Evolutionary conservation across 2,797 vertebrate genomes (phyloP), one percentile per base, ranked within the genome.

Genomic region (Jordanella pulchra): DNA sequence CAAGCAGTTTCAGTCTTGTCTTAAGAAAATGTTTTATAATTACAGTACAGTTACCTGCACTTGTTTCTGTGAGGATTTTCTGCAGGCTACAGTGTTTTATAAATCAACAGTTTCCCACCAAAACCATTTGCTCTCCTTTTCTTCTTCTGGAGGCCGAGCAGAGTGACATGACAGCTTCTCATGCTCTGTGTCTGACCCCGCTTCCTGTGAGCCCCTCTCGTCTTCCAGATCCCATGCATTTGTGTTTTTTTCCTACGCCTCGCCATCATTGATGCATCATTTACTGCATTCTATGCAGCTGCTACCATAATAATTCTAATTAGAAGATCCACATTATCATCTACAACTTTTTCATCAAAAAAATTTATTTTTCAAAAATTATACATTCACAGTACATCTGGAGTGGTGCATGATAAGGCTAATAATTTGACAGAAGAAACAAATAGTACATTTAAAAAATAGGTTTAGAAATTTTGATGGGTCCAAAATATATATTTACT

Each of bases 151-250:
- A 65, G 39, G 73, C 76, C 78, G 76, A 47, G 64, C 45, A 69
- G 14, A 42, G 66, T 86, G 82, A 90, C 90, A 80, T 84, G 86
- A 80, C 63, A 21, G 28, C 79, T 94, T 95, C 93, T 91, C 93
- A 95, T 82, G 92, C 83, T 84, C 92, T 87, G 75, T 86, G 76
- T 72, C 76, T 69, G 56, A 64, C 68, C 45, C 69, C 48, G 47
- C 80, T 81, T 90, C 87, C 86, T 84, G 67, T 71, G 54, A 68
- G 75, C 75, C 65, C 82, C 71, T 58, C 78, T 69, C 71, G 78
- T 82, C 71, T 74, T 80, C 80, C 82, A 78, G 71, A 68, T 67
- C 76, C 56, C 65, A 42, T 68, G 80, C 56, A 77, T 66, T 45
- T 66, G 45, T 74, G 77, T 68, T 65, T 54, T 54, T 72, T 78